Percentiles rank a stretch among this genome's conserved stretches.
These are phyloP conservation scores for Sepiola atlantica DNA, from an alignment of 2,888 invertebrate species.

Conservation along the genomic window DNA sequence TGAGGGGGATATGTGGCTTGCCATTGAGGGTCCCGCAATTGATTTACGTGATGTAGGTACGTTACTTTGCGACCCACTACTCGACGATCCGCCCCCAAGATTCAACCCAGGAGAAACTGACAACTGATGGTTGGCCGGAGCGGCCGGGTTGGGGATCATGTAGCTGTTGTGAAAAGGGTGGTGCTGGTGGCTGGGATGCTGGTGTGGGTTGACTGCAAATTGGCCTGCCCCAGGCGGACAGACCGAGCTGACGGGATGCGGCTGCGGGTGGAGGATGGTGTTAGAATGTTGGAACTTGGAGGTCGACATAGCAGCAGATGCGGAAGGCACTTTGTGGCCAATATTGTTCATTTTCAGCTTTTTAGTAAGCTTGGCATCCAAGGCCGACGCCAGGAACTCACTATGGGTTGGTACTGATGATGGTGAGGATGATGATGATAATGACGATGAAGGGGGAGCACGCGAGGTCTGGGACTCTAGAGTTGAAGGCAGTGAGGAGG, in stretches of 20 bases:
- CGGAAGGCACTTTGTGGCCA: constrained; percentile 45
- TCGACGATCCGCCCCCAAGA: not conserved
- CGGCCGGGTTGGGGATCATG: not conserved
- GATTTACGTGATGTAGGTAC: not conserved
- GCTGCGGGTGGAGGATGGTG: constrained; percentile 22
- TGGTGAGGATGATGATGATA: too few species aligned
- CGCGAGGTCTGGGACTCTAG: not conserved
- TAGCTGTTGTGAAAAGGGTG: constrained; percentile 38
- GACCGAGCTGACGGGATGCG: constrained; percentile 16
- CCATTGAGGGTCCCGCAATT: not conserved
- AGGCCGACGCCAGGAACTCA: not conserved
- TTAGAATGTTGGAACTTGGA: constrained; percentile 23
- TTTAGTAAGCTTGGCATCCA: constrained; percentile 10
- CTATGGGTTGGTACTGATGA: not conserved
- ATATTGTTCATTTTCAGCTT: constrained; percentile 42
- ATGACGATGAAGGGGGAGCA: not conserved
- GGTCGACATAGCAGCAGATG: constrained; percentile 36
- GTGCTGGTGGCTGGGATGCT: constrained; percentile 36
- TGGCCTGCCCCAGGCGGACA: not conserved
- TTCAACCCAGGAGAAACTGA: not conserved
- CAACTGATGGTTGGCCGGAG: not conserved
- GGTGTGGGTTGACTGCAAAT: not conserved
- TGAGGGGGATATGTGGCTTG: not conserved
- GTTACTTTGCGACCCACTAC: not conserved
- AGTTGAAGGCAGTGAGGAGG: not conserved